phyloP scores from a whole-genome alignment of 2,888 invertebrate species.

The Allophyes oxyacanthae region DNA sequence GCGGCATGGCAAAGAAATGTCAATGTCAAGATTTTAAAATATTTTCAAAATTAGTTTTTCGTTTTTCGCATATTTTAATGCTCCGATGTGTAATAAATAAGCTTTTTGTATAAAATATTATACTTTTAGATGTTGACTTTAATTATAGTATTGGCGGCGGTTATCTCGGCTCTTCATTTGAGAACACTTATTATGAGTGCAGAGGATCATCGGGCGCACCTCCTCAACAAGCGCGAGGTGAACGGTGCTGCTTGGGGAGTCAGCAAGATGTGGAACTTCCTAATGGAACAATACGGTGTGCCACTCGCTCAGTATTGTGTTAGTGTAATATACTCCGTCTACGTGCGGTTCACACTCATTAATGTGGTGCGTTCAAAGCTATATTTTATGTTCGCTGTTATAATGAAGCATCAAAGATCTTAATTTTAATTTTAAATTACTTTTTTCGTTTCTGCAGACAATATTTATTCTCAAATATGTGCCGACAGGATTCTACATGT shows the following conservation, averaged over 20 bases:
- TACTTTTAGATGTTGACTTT: slow-evolving; percentile 60
- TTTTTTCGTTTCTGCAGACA: slow-evolving; percentile 57
- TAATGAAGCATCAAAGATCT: neutral
- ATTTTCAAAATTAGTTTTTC: slow-evolving; percentile 54
- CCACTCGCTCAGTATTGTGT: slow-evolving; percentile 66
- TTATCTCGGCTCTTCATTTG: slow-evolving; percentile 52
- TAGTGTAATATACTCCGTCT: slow-evolving; percentile 64
- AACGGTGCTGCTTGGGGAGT: slow-evolving; percentile 30
- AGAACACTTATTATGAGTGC: slow-evolving; percentile 57
- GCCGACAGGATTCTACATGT: slow-evolving; percentile 74
- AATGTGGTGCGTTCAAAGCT: slow-evolving; percentile 68
- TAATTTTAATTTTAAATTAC: neutral
- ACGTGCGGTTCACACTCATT: slow-evolving; percentile 67
- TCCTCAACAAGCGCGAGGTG: slow-evolving; percentile 24
- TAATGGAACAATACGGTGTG: slow-evolving; percentile 66
- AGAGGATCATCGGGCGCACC: slow-evolving; percentile 37
- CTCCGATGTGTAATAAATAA: slow-evolving; percentile 41
- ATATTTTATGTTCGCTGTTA: neutral
- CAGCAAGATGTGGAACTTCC: slow-evolving; percentile 50
- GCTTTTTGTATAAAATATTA: slow-evolving; percentile 45
- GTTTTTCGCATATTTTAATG: slow-evolving; percentile 36
- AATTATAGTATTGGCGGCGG: slow-evolving; percentile 53
- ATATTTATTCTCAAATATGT: slow-evolving; percentile 76
- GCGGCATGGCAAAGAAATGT: slow-evolving; percentile 33
- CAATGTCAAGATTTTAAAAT: slow-evolving; percentile 46